A percentile compares a stretch with the other conserved stretches of the same genome.
These are phyloP conservation scores for Oscheius myriophilus DNA, from an alignment of 2,888 invertebrate genomes.

Conservation along the genomic window DNA sequence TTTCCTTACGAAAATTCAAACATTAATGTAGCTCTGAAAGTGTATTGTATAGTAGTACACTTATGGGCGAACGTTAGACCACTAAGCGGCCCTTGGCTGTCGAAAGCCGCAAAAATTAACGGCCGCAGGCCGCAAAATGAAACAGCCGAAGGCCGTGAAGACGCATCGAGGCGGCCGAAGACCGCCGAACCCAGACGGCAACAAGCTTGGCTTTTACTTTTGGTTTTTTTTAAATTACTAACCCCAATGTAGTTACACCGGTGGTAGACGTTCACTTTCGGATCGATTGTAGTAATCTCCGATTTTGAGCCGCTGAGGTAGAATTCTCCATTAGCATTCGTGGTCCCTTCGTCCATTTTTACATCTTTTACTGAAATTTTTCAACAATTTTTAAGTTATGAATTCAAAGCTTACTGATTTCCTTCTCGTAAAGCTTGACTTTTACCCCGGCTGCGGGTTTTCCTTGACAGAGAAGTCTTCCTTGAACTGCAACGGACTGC, in stretches of 20 bases:
- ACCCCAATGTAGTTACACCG: constrained; percentile 21
- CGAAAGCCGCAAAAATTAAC: too few species aligned
- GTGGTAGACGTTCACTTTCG: constrained; percentile 41
- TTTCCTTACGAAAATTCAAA: too few species aligned
- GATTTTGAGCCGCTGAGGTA: constrained; percentile 1
- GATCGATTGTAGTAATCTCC: constrained; percentile 45
- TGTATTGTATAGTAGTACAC: too few species aligned
- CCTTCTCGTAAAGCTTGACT: constrained; percentile 26
- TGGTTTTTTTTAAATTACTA: neutral
- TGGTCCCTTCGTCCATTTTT: constrained; percentile 7
- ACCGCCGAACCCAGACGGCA: too few species aligned
- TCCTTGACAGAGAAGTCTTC: constrained; percentile 14
- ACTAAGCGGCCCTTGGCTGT: too few species aligned
- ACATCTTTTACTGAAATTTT: constrained; percentile 22
- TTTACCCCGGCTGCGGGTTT: constrained; percentile 14
- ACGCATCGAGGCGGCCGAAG: too few species aligned
- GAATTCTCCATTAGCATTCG: constrained; percentile 25
- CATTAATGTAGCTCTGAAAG: too few species aligned
- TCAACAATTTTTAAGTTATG: neutral
- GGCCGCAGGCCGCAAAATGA: too few species aligned
- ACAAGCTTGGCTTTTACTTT: too few species aligned
- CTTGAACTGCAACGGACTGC: constrained; percentile 17
- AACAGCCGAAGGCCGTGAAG: too few species aligned
- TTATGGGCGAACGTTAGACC: too few species aligned
- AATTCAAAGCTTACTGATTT: constrained; percentile 9